phyloP scores from a whole-genome alignment of 2,113 vertebrate genomes.

The Eira barbara region DNA sequence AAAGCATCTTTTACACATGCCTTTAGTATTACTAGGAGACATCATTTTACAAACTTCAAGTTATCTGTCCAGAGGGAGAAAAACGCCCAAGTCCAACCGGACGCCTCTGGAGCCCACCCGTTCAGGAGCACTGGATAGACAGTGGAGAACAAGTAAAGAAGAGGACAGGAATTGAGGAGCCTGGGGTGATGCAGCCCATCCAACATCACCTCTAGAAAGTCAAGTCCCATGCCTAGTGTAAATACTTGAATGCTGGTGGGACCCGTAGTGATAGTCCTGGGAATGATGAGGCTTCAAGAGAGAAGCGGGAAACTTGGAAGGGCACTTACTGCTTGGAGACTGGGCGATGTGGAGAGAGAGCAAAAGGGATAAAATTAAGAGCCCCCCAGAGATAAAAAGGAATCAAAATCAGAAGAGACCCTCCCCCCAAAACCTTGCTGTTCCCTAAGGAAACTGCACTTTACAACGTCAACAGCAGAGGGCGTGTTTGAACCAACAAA shows the following conservation, averaged over 20 bases:
- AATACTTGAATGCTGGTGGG: background rate
- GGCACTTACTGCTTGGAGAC: background rate
- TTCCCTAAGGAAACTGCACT: background rate
- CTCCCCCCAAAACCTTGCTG: rapidly evolving
- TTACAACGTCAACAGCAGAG: slow-evolving; percentile 27
- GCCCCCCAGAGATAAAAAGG: background rate
- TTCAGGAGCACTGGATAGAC: background rate
- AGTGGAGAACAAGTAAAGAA: background rate
- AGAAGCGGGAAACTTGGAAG: background rate
- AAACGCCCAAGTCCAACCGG: background rate
- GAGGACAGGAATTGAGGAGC: background rate
- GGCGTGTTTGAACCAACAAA: slow-evolving; percentile 5
- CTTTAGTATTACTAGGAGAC: background rate
- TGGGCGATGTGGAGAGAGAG: background rate
- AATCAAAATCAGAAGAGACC: background rate
- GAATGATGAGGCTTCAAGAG: background rate
- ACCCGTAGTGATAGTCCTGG: background rate
- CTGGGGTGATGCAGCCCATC: background rate
- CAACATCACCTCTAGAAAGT: background rate
- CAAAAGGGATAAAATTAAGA: background rate
- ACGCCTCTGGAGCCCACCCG: background rate
- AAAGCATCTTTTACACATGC: background rate
- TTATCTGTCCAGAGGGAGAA: background rate
- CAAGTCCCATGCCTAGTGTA: background rate
- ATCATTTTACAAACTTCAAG: background rate